A percentile compares a stretch with the other conserved stretches of the same genome.
phyloP scores from a whole-genome alignment of 2,888 invertebrate species.

The Gnatocerus cornutus region DNA sequence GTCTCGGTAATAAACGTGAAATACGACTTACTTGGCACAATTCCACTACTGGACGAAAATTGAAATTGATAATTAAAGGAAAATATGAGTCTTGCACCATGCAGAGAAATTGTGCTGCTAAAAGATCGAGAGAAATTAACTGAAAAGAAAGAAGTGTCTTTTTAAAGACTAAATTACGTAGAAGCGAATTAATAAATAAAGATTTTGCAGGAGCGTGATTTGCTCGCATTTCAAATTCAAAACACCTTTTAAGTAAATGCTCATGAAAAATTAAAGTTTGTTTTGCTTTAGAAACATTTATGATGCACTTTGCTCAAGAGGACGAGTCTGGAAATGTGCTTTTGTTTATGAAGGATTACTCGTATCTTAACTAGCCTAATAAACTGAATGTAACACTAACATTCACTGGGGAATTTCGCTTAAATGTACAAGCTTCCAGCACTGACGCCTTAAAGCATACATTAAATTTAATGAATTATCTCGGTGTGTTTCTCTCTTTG shows the following conservation, averaged over 20 bases:
- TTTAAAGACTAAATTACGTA: neutral
- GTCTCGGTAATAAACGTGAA: conserved; percentile 60
- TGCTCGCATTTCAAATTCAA: neutral
- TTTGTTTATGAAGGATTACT: conserved; percentile 55
- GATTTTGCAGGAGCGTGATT: neutral
- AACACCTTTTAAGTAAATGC: conserved; percentile 8
- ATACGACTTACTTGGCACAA: conserved; percentile 51
- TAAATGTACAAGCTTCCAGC: conserved; percentile 49
- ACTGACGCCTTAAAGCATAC: conserved; percentile 55
- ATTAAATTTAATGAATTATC: conserved; percentile 59
- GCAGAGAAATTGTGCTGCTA: conserved; percentile 18
- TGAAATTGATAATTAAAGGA: conserved; percentile 50
- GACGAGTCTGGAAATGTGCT: conserved; percentile 48
- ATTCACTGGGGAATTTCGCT: conserved; percentile 52
- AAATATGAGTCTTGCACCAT: conserved; percentile 24
- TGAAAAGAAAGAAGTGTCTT: no score
- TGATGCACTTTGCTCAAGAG: conserved; percentile 50
- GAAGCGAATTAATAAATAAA: neutral
- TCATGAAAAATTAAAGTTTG: conserved; percentile 28
- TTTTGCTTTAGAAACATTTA: conserved; percentile 37
- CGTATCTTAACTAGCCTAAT: conserved; percentile 54
- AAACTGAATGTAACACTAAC: conserved; percentile 54
- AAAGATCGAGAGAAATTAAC: no score
- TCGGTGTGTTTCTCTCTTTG: conserved; percentile 50
- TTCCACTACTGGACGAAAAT: conserved; percentile 49